A percentile compares a stretch with the other conserved stretches of the same genome.
These are phyloP conservation scores for Brotogeris chrysoptera DNA, from an alignment of 2,797 vertebrate species.

Conservation along the genomic window DNA sequence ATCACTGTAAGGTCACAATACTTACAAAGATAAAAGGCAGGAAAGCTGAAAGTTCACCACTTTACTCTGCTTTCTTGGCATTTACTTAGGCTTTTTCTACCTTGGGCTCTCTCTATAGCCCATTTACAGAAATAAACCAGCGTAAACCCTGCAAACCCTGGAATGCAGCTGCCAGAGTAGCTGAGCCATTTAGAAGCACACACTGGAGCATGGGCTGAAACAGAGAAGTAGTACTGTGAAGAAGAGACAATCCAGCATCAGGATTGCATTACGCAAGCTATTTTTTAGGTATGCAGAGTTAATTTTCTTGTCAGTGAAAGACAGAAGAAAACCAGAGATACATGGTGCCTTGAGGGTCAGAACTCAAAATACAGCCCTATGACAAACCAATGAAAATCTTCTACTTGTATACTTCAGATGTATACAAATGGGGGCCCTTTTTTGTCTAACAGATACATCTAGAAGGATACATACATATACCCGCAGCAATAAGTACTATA, in stretches of 20 bases:
- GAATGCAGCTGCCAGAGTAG: not conserved
- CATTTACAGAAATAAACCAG: not conserved
- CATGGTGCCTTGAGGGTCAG: not conserved
- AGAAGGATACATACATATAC: not conserved
- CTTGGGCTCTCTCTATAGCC: not conserved
- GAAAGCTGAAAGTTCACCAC: not conserved
- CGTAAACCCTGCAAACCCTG: not conserved
- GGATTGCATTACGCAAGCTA: not conserved
- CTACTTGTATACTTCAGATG: not conserved
- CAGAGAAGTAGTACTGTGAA: not conserved
- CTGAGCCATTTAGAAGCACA: not conserved
- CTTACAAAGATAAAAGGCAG: not conserved
- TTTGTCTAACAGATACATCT: not conserved
- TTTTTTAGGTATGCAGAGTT: not conserved
- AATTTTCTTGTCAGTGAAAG: not conserved
- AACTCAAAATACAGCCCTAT: not conserved
- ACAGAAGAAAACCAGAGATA: not conserved
- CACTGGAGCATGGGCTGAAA: not conserved
- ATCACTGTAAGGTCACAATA: not conserved
- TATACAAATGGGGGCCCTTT: not conserved
- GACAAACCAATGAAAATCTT: not conserved
- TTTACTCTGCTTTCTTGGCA: not conserved
- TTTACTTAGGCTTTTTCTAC: not conserved
- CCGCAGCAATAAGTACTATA: not conserved
- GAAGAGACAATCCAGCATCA: not conserved